phyloP scores from a whole-genome alignment of 2,888 invertebrate genomes.

The Dryomyza anilis region DNA sequence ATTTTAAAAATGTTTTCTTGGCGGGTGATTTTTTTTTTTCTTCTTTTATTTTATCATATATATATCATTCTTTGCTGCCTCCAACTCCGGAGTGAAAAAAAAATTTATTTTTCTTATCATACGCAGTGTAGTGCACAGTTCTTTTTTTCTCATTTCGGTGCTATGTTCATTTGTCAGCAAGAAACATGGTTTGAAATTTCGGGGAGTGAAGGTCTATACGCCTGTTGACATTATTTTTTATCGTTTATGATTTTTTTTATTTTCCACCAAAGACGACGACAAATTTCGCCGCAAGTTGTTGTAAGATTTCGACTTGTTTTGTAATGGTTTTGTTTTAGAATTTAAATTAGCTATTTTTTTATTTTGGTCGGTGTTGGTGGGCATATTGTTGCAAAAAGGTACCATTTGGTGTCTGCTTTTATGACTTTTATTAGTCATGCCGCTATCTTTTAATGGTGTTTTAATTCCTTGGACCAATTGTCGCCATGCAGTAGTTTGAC shows the following conservation, averaged over 20 bases:
- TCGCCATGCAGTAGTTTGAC: not conserved
- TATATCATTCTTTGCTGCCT: constrained; percentile 30
- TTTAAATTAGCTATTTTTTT: constrained; percentile 10
- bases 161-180: constrained; percentile 14
- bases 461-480: not conserved
- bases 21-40: constrained; percentile 27
- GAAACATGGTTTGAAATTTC: constrained; percentile 10
- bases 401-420: not conserved
- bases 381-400: constrained; percentile 25
- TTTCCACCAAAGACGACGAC: constrained; percentile 28
- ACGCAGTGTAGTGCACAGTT: constrained; percentile 32
- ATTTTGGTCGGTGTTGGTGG: constrained; percentile 28
- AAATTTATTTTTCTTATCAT: constrained; percentile 34
- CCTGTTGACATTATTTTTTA: constrained; percentile 38
- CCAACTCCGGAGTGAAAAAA: too few species aligned
- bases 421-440: not conserved
- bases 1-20: constrained; percentile 36
- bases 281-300: constrained; percentile 24
- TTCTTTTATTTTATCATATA: too few species aligned
- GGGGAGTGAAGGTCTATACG: constrained; percentile 24
- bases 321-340: constrained; percentile 5
- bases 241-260: constrained; percentile 34
- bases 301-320: not conserved
- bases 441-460: not conserved
- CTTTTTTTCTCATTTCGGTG: constrained; percentile 19